A percentile compares a stretch with the other conserved stretches of the same genome.
Evolutionary conservation across 2,888 invertebrate genomes (phyloP).

Genomic region (Stenurella melanura): DNA sequence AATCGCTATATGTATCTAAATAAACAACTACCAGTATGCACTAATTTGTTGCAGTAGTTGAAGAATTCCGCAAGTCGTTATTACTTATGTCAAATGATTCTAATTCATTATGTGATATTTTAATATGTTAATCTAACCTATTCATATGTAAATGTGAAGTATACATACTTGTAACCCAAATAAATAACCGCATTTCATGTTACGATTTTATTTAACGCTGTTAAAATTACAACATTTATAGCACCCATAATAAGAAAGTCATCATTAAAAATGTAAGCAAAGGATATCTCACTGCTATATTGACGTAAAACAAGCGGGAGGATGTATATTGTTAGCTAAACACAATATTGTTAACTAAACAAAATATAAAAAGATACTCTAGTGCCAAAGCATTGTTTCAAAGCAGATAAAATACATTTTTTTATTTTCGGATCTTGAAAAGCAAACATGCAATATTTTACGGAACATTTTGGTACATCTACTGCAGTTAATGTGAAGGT

Average conservation of each 20-base stretch:
- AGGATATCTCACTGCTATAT: neutral
- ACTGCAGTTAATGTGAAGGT: neutral
- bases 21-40: too few relatives aligned
- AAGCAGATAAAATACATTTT: neutral
- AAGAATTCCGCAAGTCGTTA: neutral
- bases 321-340: neutral
- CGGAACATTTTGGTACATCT: neutral
- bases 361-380: neutral
- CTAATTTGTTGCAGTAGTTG: neutral
- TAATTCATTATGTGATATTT: neutral
- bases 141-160: slow-evolving; percentile 4
- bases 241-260: neutral
- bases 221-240: neutral
- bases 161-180: neutral
- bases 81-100: neutral
- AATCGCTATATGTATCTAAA: neutral
- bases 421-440: neutral
- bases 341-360: neutral
- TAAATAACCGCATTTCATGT: slow-evolving; percentile 10
- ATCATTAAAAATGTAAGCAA: neutral
- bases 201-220: neutral
- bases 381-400: neutral
- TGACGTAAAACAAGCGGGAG: neutral
- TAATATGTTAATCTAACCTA: slow-evolving; percentile 1
- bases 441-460: neutral